Percentiles rank a stretch among this genome's conserved stretches.
Evolutionary conservation across 2,888 invertebrate genomes (phyloP).

Genomic region (Drosophila percnosoma): DNA sequence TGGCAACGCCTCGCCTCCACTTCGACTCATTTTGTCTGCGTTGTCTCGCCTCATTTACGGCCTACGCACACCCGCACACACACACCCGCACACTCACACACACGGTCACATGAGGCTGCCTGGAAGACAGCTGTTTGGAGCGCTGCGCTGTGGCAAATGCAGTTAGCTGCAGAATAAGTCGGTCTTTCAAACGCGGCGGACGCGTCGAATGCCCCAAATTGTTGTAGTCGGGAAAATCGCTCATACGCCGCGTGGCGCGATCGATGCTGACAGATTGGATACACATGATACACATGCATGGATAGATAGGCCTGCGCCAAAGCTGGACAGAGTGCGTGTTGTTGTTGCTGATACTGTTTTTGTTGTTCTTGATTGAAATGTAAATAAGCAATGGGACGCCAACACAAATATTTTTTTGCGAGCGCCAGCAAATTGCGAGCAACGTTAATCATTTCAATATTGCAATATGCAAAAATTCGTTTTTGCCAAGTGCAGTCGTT

Average conservation of each 20-base stretch:
- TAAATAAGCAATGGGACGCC: constrained; percentile 65
- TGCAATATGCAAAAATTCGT: constrained; percentile 15
- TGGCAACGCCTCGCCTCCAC: constrained; percentile 1
- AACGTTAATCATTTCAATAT: constrained; percentile 56
- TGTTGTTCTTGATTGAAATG: constrained; percentile 63
- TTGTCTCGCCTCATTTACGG: constrained; percentile 71
- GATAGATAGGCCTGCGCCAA: constrained; percentile 4
- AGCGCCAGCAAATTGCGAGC: constrained; percentile 10
- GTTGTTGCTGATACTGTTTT: constrained; percentile 8
- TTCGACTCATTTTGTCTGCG: constrained; percentile 49
- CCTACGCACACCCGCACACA: constrained; percentile 66
- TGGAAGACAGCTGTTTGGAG: constrained; percentile 75
- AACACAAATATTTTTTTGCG: constrained; percentile 57
- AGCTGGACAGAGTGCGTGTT: constrained; percentile 29
- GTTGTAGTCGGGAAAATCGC: constrained; percentile 35
- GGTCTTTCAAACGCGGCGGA: constrained; percentile 72
- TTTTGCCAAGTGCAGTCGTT: constrained; percentile 42
- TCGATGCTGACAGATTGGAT: constrained; percentile 36
- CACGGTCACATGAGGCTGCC: constrained; percentile 44
- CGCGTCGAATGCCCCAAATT: constrained; percentile 43
- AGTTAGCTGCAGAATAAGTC: constrained; percentile 73
- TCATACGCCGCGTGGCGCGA: constrained; percentile 71
- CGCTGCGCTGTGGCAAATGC: constrained; percentile 53
- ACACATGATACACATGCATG: not conserved
- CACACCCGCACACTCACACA: constrained; percentile 19